Evolutionary conservation across 2,888 invertebrate genomes (phyloP), one percentile per base, ranked within the genome.

Genomic region (Scaptomyza tumidula): DNA sequence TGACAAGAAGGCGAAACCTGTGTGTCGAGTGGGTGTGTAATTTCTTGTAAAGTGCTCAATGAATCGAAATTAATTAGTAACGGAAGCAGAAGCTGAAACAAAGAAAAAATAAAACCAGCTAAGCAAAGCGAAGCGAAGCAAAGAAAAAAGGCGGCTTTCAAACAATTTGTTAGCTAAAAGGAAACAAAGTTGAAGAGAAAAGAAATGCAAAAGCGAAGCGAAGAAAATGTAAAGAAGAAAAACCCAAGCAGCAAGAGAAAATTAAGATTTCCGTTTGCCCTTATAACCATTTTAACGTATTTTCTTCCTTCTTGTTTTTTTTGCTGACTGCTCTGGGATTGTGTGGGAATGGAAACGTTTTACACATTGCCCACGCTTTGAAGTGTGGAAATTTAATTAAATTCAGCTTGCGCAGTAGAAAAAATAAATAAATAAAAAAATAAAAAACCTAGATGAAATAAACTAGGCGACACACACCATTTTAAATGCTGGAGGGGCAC

Each of bases 41-140:
- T 88, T 82, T 75, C 80, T 86, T 82, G 83, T 83, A 77, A 81
- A 85, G 76, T 73, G 89, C 85, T 89, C 90, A 90, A 86, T 89
- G 89, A 90, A 89, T 83, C 85, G 90, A 85, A 88, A 89, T 87
- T 88, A 90, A 90, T 88, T 87, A 86, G 76, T 86, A 83, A 70
- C 66, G 76, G 84, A 89, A 84, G 76, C 73, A 62, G 55, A 62
- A 68, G 76, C 76, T 62, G 71, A 59, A 63, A 10, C 49, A 59
- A 58, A 66, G 45, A 60, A 58, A 39, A 7, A 39, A 13, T 9
- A 65, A 54, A 74, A 73, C 64, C 64, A 59, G 66, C 67, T 68
- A 75, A 82, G 79, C 67, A 55, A 69, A 54, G 37, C 45, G 54
- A 54, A 57, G 1, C 7, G 1, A 31, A 31, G n/a, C 1, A 7